Conservation (phyloP, 2,888 invertebrate genomes). For the Caenorhabditis zanzibari region DNA sequence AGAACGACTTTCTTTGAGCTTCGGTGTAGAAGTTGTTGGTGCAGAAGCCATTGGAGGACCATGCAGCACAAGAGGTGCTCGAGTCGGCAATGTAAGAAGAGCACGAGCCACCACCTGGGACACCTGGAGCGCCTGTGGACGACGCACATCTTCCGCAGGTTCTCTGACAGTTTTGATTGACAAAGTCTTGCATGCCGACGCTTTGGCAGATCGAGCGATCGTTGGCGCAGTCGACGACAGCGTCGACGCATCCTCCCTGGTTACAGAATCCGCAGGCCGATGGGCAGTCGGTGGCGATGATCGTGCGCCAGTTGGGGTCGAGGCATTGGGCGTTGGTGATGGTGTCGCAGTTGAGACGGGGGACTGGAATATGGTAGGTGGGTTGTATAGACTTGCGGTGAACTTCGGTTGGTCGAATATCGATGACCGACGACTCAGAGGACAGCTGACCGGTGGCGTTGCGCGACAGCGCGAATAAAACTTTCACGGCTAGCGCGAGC, state of each 20-base stretch:
- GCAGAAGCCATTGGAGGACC: conserved; percentile 56
- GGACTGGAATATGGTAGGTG: conserved; percentile 23
- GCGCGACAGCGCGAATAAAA: too few relatives aligned
- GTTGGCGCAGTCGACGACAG: conserved; percentile 64
- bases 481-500: too few relatives aligned
- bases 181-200: conserved; percentile 50
- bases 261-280: conserved; percentile 51
- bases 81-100: conserved; percentile 30
- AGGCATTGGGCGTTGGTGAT: conserved; percentile 49
- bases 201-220: conserved; percentile 60
- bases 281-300: conserved; percentile 51
- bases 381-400: too few relatives aligned
- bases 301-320: conserved; percentile 33
- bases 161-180: conserved; percentile 66
- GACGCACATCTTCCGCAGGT: conserved; percentile 64
- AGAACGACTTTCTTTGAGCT: conserved; percentile 37
- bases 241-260: conserved; percentile 70
- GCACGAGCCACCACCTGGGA: conserved; percentile 21
- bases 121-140: conserved; percentile 9
- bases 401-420: too few relatives aligned
- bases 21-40: conserved; percentile 52
- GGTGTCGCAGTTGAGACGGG: conserved; percentile 45
- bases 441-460: too few relatives aligned
- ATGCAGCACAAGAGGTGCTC: conserved; percentile 27
- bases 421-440: too few relatives aligned